Conservation (phyloP, 2,888 invertebrate genomes). For the Lithophane ornitopus region DNA sequence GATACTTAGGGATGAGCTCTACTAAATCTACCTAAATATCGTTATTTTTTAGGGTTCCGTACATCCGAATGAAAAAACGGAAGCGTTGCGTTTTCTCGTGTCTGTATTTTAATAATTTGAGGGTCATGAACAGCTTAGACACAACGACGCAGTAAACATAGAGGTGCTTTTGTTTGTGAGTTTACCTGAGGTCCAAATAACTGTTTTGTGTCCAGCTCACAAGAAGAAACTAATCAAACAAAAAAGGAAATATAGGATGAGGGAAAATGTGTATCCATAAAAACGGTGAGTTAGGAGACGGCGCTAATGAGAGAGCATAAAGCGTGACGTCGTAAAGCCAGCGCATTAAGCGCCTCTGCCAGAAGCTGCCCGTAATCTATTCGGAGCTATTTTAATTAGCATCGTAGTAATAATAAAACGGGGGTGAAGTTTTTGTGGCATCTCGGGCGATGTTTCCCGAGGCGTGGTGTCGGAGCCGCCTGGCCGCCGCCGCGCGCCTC, state of each 20-base stretch:
- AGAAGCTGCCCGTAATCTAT: conserved; percentile 89
- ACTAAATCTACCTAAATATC: conserved; percentile 10
- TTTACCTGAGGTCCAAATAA: conserved; percentile 24
- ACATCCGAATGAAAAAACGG: no score
- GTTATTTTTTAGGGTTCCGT: no score
- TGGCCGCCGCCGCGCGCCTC: conserved; percentile 64
- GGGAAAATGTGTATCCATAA: conserved; percentile 82
- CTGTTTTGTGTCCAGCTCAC: conserved; percentile 40
- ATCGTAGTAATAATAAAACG: conserved; percentile 87
- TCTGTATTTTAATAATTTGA: neutral
- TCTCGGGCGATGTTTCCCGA: conserved; percentile 81
- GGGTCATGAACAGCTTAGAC: neutral
- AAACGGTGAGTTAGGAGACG: conserved; percentile 83
- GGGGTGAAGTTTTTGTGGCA: conserved; percentile 87
- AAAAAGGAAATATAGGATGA: conserved; percentile 72
- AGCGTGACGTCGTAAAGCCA: conserved; percentile 89
- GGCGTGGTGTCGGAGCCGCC: conserved; percentile 75
- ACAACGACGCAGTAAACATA: neutral
- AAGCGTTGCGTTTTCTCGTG: neutral
- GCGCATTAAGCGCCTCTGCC: conserved; percentile 87
- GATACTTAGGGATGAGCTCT: conserved; percentile 14
- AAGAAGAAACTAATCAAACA: conserved; percentile 72
- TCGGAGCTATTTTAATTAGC: conserved; percentile 90
- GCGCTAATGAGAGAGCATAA: conserved; percentile 89
- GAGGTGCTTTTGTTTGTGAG: conserved; percentile 3